Percentiles rank a stretch among this genome's conserved stretches.
Evolutionary conservation across 35 echinoderm and acorn worm genomes (phyloP).

Genomic region (Eucidaris tribuloides): DNA sequence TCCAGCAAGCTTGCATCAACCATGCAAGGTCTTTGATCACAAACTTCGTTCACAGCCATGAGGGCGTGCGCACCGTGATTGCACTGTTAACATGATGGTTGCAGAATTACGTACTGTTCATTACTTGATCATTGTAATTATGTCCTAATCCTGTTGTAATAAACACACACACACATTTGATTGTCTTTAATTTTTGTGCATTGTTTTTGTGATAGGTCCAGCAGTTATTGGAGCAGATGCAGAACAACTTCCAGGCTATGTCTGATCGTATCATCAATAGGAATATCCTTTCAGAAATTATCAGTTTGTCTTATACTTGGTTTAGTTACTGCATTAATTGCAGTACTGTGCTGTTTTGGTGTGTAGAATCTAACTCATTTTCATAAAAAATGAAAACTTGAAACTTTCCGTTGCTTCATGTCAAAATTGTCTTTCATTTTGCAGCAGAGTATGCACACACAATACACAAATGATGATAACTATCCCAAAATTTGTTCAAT

Average conservation of each 20-base stretch:
- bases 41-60: too few species aligned
- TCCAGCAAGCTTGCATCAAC: too few species aligned
- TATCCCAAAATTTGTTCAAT: too few species aligned
- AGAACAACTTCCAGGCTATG: constrained; percentile 86
- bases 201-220: constrained; percentile 45
- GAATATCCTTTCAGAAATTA: constrained; percentile 72
- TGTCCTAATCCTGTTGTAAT: too few species aligned
- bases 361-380: not conserved
- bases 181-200: not conserved
- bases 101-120: too few species aligned
- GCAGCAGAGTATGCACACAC: not conserved
- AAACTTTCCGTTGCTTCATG: not conserved
- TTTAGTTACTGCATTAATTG: not conserved
- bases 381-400: not conserved
- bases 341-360: too few species aligned
- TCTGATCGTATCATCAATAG: constrained; percentile 71
- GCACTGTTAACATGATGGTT: too few species aligned
- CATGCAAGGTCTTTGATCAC: too few species aligned
- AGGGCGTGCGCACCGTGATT: too few species aligned
- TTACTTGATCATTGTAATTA: too few species aligned
- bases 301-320: not conserved
- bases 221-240: constrained; percentile 66
- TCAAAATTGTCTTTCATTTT: not conserved
- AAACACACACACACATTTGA: too few species aligned
- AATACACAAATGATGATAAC: not conserved